phyloP scores from a whole-genome alignment of 2,797 vertebrate species.

The Gambusia yucatana region DNA sequence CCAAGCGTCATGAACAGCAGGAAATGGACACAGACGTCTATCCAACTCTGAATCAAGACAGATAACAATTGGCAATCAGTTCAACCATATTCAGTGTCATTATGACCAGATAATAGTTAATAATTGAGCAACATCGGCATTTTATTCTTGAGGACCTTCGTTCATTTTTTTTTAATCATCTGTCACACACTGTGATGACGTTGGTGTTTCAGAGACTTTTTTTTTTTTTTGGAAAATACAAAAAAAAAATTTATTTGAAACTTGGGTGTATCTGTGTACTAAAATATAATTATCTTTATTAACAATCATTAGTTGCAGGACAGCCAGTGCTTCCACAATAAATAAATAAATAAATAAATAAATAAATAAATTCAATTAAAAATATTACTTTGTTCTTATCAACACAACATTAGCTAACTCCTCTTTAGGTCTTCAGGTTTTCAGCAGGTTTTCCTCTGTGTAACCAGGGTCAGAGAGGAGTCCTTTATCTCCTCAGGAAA shows the following conservation, averaged over 20 bases:
- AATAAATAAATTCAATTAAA: not conserved
- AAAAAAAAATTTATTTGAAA: not conserved
- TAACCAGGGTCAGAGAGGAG: not conserved
- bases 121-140: too few species aligned
- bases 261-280: not conserved
- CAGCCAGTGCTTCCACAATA: not conserved
- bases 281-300: not conserved
- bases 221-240: not conserved
- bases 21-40: constrained; percentile 85
- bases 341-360: not conserved
- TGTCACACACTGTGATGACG: not conserved
- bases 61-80: constrained; percentile 14
- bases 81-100: not conserved
- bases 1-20: constrained; percentile 83
- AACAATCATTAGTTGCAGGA: not conserved
- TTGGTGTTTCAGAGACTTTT: not conserved
- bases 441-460: not conserved
- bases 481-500: not conserved
- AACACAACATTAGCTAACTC: not conserved
- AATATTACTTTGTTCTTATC: not conserved
- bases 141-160: too few species aligned
- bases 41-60: constrained; percentile 80
- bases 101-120: not conserved
- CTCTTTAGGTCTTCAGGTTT: too few species aligned
- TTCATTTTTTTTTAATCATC: too few species aligned